Conservation (phyloP, 2,888 invertebrate genomes). For the Ellobium chinense region DNA sequence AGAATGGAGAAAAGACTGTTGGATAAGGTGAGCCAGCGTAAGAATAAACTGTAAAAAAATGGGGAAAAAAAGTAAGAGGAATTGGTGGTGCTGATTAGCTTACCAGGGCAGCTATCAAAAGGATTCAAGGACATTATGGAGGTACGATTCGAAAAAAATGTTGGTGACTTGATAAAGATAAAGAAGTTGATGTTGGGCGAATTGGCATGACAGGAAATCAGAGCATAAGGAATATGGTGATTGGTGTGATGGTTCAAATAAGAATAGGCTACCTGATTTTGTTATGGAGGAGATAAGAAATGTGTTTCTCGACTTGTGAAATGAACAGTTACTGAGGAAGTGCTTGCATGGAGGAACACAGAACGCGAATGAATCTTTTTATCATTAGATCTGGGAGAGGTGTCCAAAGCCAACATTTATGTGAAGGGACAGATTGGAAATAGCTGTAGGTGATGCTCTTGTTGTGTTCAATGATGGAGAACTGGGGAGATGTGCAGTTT, state of each 20-base stretch:
- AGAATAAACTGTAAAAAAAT: neutral
- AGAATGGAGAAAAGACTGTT: slow-evolving; percentile 18
- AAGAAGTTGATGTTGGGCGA: slow-evolving; percentile 19
- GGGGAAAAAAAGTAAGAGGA: slow-evolving; percentile 17
- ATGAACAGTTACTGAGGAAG: slow-evolving; percentile 32
- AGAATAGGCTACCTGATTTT: slow-evolving; percentile 31
- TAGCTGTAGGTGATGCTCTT: slow-evolving; percentile 33
- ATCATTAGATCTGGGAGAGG: slow-evolving; percentile 41
- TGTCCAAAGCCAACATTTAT: slow-evolving; percentile 41
- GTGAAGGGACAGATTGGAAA: neutral
- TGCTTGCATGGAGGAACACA: slow-evolving; percentile 35
- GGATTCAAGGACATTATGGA: slow-evolving; percentile 41
- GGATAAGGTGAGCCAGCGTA: slow-evolving; percentile 15
- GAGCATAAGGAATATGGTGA: slow-evolving; percentile 31
- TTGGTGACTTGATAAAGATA: slow-evolving; percentile 18
- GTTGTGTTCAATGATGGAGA: slow-evolving; percentile 46
- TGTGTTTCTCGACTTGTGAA: slow-evolving; percentile 39
- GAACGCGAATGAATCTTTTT: slow-evolving; percentile 33
- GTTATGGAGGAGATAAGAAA: slow-evolving; percentile 29
- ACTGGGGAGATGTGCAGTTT: neutral
- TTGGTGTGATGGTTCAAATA: slow-evolving; percentile 20
- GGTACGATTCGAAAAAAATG: slow-evolving; percentile 39
- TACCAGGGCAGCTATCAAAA: slow-evolving; percentile 20
- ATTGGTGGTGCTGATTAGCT: slow-evolving; percentile 21
- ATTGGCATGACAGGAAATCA: slow-evolving; percentile 27